Percentiles rank a stretch among this genome's conserved stretches.
These are phyloP conservation scores for Psophia crepitans DNA, from an alignment of 2,113 vertebrate species.

Conservation along the genomic window DNA sequence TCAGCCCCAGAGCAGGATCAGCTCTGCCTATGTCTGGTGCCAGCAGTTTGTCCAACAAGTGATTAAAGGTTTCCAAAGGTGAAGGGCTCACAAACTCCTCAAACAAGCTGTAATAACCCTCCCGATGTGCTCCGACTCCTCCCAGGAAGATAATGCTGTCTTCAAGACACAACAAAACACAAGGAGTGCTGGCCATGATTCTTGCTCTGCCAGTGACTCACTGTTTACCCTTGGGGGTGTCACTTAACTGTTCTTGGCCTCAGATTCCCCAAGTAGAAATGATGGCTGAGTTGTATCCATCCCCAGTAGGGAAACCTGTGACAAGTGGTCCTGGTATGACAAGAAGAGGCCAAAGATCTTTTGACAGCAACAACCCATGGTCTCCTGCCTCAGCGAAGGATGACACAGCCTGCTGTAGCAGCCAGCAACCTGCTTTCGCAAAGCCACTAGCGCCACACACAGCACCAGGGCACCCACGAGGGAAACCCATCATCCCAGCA, in stretches of 20 bases:
- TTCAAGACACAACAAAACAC: not conserved
- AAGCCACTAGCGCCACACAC: not conserved
- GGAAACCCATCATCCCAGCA: not conserved
- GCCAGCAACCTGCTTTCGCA: not conserved
- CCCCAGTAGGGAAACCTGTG: not conserved
- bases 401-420: not conserved
- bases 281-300: not conserved
- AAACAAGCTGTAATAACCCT: not conserved
- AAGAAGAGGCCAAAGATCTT: not conserved
- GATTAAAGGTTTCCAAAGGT: not conserved
- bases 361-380: not conserved
- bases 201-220: not conserved
- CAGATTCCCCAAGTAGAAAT: not conserved
- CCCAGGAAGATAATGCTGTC: not conserved
- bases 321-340: not conserved
- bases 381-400: not conserved
- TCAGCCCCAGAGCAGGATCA: not conserved
- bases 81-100: not conserved
- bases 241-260: not conserved
- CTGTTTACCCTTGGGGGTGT: not conserved
- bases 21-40: not conserved
- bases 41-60: not conserved
- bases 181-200: not conserved
- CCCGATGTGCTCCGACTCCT: not conserved
- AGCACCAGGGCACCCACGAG: not conserved